phyloP scores from a whole-genome alignment of 2,113 vertebrate species.

The Cercocebus atys region DNA sequence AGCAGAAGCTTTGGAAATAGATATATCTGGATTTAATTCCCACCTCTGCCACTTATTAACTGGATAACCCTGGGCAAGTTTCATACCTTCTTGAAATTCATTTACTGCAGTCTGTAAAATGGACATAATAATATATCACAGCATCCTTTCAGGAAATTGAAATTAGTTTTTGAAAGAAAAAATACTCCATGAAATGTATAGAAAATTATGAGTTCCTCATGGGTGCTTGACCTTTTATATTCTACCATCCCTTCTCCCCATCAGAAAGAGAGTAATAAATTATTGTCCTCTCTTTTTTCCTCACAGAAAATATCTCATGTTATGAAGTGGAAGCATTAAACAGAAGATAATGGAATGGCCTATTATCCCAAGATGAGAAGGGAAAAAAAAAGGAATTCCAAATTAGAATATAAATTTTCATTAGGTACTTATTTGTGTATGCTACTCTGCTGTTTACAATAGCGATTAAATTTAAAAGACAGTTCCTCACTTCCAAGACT shows the following conservation, averaged over 20 bases:
- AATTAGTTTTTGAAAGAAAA: background rate
- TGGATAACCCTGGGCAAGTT: background rate
- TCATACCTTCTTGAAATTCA: background rate
- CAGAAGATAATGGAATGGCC: background rate
- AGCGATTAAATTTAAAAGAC: background rate
- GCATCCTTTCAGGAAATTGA: background rate
- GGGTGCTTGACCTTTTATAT: background rate
- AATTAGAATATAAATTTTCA: slow-evolving; percentile 13
- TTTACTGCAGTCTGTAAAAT: background rate
- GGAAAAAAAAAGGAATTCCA: background rate
- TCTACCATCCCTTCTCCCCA: background rate
- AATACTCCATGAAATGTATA: background rate
- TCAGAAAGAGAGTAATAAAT: background rate
- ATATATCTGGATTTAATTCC: background rate
- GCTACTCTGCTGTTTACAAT: background rate
- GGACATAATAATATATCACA: background rate
- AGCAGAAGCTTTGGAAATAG: background rate
- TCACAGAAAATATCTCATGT: background rate
- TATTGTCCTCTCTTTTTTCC: background rate
- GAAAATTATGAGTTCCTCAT: background rate
- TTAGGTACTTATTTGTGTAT: background rate
- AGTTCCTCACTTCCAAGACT: background rate
- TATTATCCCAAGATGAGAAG: background rate
- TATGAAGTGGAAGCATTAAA: background rate
- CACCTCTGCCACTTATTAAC: background rate